Evolutionary conservation across 2,888 invertebrate species (phyloP).

Genomic region (Hemithea aestivaria): DNA sequence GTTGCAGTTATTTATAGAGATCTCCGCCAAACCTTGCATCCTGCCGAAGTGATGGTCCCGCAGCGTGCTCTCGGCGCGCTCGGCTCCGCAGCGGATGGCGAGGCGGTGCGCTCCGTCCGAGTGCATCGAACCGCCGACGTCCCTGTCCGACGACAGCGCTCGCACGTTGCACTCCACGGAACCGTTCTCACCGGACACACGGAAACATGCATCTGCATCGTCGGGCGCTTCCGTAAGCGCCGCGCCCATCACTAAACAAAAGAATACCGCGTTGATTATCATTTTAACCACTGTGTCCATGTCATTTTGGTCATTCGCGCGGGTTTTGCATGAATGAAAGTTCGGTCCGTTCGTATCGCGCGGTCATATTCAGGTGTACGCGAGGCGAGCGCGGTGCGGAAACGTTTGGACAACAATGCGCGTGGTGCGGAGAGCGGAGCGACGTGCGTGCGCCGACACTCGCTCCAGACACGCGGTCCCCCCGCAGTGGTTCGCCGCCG

Average conservation of each 20-base stretch:
- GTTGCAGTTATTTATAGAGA: slow-evolving; percentile 88
- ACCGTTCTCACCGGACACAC: slow-evolving; percentile 62
- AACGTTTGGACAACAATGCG: slow-evolving; percentile 53
- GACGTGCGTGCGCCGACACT: slow-evolving; percentile 37
- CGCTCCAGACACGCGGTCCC: slow-evolving; percentile 52
- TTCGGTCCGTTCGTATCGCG: slow-evolving; percentile 45
- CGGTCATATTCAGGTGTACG: slow-evolving; percentile 60
- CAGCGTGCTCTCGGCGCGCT: slow-evolving; percentile 83
- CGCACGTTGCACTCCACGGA: slow-evolving; percentile 82
- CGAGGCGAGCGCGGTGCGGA: slow-evolving; percentile 47
- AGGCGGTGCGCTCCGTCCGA: slow-evolving; percentile 86
- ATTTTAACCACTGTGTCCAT: slow-evolving; percentile 76
- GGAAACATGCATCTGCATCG: slow-evolving; percentile 67
- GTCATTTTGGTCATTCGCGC: slow-evolving; percentile 69
- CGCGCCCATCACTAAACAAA: slow-evolving; percentile 77
- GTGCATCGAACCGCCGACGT: slow-evolving; percentile 81
- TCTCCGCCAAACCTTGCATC: slow-evolving; percentile 87
- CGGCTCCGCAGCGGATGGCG: slow-evolving; percentile 84
- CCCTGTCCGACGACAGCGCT: slow-evolving; percentile 83
- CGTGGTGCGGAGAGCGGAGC: slow-evolving; percentile 55
- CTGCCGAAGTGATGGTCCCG: slow-evolving; percentile 85
- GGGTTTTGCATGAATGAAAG: slow-evolving; percentile 54
- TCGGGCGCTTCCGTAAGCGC: slow-evolving; percentile 73
- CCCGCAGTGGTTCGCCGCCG: slow-evolving; percentile 68
- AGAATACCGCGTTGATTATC: slow-evolving; percentile 74